Percentiles rank a stretch among this genome's conserved stretches.
Evolutionary conservation across 2,888 invertebrate species (phyloP).

Genomic region (Villa cingulata): DNA sequence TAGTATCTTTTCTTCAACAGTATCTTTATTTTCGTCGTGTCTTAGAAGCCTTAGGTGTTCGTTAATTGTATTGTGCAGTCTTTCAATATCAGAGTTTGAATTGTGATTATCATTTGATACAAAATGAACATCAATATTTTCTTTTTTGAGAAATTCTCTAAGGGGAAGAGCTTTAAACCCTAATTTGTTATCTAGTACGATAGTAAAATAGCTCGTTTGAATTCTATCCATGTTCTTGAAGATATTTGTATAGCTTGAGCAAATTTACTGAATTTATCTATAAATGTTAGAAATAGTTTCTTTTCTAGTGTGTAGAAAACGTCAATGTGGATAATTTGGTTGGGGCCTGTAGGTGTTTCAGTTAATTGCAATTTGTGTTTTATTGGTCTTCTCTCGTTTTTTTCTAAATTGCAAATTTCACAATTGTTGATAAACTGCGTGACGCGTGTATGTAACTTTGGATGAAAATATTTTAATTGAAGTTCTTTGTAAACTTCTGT

Average conservation of each 20-base stretch:
- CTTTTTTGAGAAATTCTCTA: slow-evolving; percentile 10
- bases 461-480: slow-evolving; percentile 12
- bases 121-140: slow-evolving; percentile 12
- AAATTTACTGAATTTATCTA: slow-evolving; percentile 18
- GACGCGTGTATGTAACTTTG: slow-evolving; percentile 11
- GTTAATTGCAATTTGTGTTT: slow-evolving; percentile 14
- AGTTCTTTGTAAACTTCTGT: too few relatives aligned
- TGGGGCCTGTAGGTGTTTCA: too few relatives aligned
- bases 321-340: too few relatives aligned
- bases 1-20: too few relatives aligned
- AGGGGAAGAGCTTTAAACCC: slow-evolving; percentile 15
- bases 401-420: slow-evolving; percentile 6
- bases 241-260: slow-evolving; percentile 14
- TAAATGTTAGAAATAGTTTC: slow-evolving; percentile 14
- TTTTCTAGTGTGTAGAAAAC: slow-evolving; percentile 11
- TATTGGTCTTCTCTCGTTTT: slow-evolving; percentile 16
- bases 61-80: too few relatives aligned
- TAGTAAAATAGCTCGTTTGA: slow-evolving; percentile 11
- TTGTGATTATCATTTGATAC: slow-evolving; percentile 14
- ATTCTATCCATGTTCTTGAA: slow-evolving; percentile 12
- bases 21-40: slow-evolving; percentile 13
- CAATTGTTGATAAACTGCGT: slow-evolving; percentile 16
- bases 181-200: slow-evolving; percentile 13
- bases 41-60: slow-evolving; percentile 14
- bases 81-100: too few relatives aligned